Percentiles rank a stretch among this genome's conserved stretches.
These are phyloP conservation scores for Ctenopoma multispine DNA, from an alignment of 2,797 vertebrate species.

Conservation along the genomic window DNA sequence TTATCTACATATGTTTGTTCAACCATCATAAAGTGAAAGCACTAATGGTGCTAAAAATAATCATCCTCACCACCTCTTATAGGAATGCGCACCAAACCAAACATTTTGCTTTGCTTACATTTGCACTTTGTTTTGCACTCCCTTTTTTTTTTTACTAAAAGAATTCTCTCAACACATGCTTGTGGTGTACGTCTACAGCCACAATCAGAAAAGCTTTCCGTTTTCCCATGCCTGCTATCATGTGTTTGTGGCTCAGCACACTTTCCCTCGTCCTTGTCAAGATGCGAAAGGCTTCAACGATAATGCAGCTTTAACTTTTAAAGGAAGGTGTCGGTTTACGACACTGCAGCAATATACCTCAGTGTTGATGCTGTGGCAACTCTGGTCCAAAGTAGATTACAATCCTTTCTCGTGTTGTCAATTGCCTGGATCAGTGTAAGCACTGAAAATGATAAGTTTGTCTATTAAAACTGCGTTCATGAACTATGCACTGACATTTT, in stretches of 20 bases:
- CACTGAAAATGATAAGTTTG: not conserved
- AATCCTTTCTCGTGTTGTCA: not conserved
- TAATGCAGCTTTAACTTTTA: not conserved
- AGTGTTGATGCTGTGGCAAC: not conserved
- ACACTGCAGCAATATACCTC: not conserved
- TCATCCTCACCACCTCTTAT: not conserved
- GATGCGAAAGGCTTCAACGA: slow-evolving; percentile 18
- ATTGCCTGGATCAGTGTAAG: not conserved
- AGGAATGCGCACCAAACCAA: not conserved
- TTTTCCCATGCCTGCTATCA: slow-evolving; percentile 30
- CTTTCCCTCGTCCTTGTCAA: slow-evolving; percentile 49
- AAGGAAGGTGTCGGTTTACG: not conserved
- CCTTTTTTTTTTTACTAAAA: too few relatives aligned
- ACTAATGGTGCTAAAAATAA: slow-evolving; percentile 28
- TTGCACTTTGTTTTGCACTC: not conserved
- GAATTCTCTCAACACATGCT: not conserved
- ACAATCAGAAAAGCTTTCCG: not conserved
- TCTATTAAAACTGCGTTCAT: not conserved
- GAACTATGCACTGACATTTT: slow-evolving; percentile 11
- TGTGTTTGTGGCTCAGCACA: slow-evolving; percentile 42
- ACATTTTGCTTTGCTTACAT: not conserved
- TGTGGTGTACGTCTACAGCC: not conserved
- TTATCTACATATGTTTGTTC: slow-evolving; percentile 5
- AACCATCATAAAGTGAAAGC: not conserved
- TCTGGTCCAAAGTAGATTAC: slow-evolving; percentile 5